These are phyloP conservation scores for Poicephalus gulielmi DNA, from an alignment of 2,113 vertebrate species.

Conservation along the genomic window DNA sequence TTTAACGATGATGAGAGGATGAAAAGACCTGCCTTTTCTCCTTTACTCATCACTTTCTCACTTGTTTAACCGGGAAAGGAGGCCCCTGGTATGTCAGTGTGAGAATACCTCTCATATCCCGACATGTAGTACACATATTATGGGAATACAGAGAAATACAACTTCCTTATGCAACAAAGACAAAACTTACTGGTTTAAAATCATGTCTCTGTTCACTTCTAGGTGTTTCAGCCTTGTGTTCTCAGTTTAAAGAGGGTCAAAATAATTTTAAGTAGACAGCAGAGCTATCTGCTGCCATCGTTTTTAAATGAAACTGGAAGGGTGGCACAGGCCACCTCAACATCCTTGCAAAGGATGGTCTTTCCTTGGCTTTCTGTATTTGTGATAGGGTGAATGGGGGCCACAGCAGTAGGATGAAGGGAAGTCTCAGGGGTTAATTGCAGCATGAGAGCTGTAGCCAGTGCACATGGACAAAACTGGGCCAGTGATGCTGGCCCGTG, in stretches of 20 bases:
- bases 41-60: neutral
- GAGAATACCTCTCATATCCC: neutral
- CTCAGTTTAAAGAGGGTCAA: neutral
- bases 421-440: neutral
- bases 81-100: neutral
- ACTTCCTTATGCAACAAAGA: neutral
- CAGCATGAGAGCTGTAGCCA: neutral
- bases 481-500: no score
- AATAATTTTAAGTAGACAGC: neutral
- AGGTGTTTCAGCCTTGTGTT: neutral
- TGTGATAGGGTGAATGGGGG: neutral
- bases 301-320: neutral
- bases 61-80: neutral
- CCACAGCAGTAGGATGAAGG: neutral
- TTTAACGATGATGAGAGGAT: neutral
- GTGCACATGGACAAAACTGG: no score
- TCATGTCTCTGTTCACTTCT: neutral
- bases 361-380: neutral
- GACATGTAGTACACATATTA: fast-evolving
- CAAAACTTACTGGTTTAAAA: neutral
- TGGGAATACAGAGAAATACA: neutral
- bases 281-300: neutral
- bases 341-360: neutral
- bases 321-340: fast-evolving
- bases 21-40: neutral